A percentile compares a stretch with the other conserved stretches of the same genome.
Conservation (phyloP, 2,113 vertebrate species). For the Aptenodytes forsteri region DNA sequence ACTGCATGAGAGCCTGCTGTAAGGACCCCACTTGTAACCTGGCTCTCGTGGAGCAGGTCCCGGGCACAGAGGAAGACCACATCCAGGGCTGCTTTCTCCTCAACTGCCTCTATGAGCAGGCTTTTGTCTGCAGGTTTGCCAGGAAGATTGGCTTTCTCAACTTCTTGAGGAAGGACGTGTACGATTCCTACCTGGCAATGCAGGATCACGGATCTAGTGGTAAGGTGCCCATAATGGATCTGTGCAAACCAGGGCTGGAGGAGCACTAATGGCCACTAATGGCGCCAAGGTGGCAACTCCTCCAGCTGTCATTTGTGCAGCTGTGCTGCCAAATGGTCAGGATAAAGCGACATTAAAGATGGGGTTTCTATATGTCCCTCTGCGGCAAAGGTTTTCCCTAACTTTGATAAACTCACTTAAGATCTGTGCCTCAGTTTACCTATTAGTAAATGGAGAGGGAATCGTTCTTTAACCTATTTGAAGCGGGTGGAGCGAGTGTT, state of each 20-base stretch:
- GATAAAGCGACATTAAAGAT: neutral
- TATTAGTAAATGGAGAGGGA: neutral
- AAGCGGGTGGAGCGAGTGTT: neutral
- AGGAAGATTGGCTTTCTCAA: constrained; percentile 83
- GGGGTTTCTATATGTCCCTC: neutral
- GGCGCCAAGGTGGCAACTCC: neutral
- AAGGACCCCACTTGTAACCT: constrained; percentile 81
- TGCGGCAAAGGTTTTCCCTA: neutral
- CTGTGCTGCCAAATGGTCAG: neutral
- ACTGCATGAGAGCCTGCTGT: constrained; percentile 89
- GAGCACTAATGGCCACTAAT: neutral
- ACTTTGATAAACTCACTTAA: neutral
- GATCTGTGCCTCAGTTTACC: neutral
- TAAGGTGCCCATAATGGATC: neutral
- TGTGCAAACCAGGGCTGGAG: neutral
- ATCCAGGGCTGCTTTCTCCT: constrained; percentile 86
- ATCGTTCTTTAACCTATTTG: neutral
- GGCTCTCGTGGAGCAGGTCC: constrained; percentile 82
- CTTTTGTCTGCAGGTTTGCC: constrained; percentile 87
- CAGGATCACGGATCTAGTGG: constrained; percentile 51
- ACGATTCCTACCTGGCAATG: constrained; percentile 71
- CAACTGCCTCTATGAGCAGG: constrained; percentile 88
- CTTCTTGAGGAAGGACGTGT: constrained; percentile 79
- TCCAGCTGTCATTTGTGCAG: neutral
- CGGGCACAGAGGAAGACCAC: constrained; percentile 36